A percentile compares a stretch with the other conserved stretches of the same genome.
These are phyloP conservation scores for Epinotia bilunana DNA, from an alignment of 2,888 invertebrate species.

Conservation along the genomic window DNA sequence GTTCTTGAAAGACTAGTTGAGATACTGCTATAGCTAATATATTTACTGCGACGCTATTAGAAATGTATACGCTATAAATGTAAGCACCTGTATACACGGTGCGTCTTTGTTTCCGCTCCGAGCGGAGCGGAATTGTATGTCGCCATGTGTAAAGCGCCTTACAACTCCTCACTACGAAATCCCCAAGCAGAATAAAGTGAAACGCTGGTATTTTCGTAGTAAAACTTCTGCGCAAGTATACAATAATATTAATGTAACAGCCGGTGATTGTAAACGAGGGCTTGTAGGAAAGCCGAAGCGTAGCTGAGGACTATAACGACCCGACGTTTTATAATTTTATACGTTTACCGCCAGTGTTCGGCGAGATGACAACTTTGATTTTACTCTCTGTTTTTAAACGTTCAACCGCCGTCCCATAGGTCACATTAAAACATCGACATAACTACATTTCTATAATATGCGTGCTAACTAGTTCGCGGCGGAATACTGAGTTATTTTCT, in stretches of 20 bases:
- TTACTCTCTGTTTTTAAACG: neutral
- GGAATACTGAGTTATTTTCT: neutral
- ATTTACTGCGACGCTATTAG: neutral
- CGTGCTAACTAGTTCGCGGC: conserved; percentile 52
- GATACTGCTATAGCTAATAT: too few relatives aligned
- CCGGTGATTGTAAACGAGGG: neutral
- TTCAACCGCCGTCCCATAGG: conserved; percentile 26
- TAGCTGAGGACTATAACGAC: neutral
- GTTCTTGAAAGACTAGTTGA: too few relatives aligned
- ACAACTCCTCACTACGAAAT: neutral
- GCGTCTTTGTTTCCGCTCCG: neutral
- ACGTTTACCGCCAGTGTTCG: neutral
- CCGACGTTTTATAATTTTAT: neutral
- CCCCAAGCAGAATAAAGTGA: neutral
- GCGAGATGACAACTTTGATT: conserved; percentile 3
- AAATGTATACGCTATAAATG: neutral
- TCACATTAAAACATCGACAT: conserved; percentile 61
- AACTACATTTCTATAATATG: conserved; percentile 58
- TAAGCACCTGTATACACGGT: neutral
- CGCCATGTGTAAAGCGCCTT: neutral
- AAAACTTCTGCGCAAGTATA: neutral
- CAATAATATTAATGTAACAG: neutral
- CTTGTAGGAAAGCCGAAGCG: neutral
- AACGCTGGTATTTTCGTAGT: neutral
- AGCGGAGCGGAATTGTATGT: neutral